Conservation (phyloP, 2,113 vertebrate genomes). For the Polypterus senegalus region DNA sequence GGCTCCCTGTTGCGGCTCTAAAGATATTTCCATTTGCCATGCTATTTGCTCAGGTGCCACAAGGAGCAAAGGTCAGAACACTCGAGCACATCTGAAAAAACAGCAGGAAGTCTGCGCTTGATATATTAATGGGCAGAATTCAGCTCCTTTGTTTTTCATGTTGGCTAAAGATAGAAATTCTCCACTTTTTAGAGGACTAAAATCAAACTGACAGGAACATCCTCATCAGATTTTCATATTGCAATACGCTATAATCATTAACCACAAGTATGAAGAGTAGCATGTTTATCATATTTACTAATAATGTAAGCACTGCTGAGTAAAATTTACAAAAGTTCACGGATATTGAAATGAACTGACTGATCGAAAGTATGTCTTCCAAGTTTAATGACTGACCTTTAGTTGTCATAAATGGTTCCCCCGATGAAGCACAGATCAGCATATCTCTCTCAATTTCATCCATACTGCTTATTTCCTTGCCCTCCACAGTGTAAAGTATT, state of each 20-base stretch:
- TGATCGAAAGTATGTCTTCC: too few relatives aligned
- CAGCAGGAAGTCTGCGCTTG: neutral
- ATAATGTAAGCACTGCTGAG: too few relatives aligned
- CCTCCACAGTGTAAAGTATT: slow-evolving; percentile 8
- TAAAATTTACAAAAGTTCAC: too few relatives aligned
- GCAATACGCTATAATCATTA: too few relatives aligned
- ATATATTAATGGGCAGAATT: neutral
- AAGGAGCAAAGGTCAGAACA: neutral
- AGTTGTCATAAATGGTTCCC: slow-evolving; percentile 22
- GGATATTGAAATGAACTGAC: too few relatives aligned
- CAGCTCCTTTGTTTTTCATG: neutral
- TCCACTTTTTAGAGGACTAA: too few relatives aligned
- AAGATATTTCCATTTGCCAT: slow-evolving; percentile 1
- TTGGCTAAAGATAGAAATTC: neutral
- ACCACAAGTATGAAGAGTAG: too few relatives aligned
- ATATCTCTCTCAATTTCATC: slow-evolving; percentile 23
- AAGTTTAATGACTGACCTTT: slow-evolving; percentile 22
- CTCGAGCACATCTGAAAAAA: neutral
- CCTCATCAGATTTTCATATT: too few relatives aligned
- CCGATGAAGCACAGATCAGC: slow-evolving; percentile 29
- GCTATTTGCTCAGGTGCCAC: neutral
- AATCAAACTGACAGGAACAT: too few relatives aligned
- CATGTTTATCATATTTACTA: too few relatives aligned
- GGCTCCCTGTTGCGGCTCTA: neutral
- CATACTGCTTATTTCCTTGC: slow-evolving; percentile 19